phyloP scores from a whole-genome alignment of 2,113 vertebrate genomes.

The Ptilorrhoa leucosticta region DNA sequence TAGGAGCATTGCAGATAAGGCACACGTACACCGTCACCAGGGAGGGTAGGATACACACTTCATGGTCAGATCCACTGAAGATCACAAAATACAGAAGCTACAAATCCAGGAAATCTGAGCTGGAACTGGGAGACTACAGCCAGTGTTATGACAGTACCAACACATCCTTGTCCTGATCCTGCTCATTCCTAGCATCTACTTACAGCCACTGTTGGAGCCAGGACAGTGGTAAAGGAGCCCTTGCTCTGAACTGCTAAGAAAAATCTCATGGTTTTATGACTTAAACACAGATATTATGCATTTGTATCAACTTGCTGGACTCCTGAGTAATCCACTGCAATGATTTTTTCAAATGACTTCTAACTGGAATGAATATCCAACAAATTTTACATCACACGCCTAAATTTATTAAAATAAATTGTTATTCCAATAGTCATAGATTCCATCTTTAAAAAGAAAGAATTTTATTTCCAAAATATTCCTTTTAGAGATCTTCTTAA shows the following conservation, averaged over 20 bases:
- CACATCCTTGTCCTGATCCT: neutral
- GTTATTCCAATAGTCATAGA: neutral
- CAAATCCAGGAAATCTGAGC: neutral
- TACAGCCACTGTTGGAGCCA: neutral
- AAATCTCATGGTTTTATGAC: neutral
- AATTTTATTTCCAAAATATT: neutral
- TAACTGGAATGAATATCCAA: neutral
- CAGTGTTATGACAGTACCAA: neutral
- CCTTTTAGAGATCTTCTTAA: neutral
- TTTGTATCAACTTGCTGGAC: neutral
- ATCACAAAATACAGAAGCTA: neutral
- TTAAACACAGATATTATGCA: neutral
- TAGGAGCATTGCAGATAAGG: neutral
- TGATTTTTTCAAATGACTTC: neutral
- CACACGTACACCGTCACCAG: fast-evolving
- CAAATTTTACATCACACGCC: neutral
- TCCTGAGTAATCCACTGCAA: neutral
- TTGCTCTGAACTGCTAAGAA: neutral
- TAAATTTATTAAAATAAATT: neutral
- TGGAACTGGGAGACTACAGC: neutral
- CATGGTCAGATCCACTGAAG: neutral
- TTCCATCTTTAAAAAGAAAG: neutral
- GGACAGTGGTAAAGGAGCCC: neutral
- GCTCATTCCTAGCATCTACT: neutral
- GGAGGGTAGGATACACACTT: neutral